Conservation (phyloP, 2,113 vertebrate genomes). For the Ardeotis arabs region DNA sequence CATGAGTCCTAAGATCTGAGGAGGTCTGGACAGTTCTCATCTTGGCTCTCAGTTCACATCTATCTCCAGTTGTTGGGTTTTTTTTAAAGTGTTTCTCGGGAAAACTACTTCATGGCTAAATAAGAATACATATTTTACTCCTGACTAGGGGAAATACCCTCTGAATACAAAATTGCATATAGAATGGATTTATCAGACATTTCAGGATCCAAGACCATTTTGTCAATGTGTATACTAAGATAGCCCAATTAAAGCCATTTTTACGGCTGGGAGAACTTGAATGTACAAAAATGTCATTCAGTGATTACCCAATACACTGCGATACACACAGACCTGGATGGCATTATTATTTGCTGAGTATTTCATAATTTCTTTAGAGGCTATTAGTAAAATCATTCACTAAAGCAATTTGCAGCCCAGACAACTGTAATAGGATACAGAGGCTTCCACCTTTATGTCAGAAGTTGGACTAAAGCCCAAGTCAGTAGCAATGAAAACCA, state of each 20-base stretch:
- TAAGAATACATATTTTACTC: neutral
- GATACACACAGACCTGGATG: neutral
- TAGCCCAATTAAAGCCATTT: neutral
- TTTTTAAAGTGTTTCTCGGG: neutral
- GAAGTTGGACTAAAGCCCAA: neutral
- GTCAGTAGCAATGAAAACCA: conserved; percentile 13
- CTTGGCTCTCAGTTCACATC: neutral
- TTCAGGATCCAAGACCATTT: neutral
- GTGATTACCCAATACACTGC: neutral
- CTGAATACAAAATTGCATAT: neutral
- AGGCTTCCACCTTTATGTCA: conserved; percentile 18
- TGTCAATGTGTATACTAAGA: neutral
- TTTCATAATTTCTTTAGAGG: neutral
- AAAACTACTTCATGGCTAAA: neutral
- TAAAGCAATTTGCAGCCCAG: neutral
- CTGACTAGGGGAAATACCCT: neutral
- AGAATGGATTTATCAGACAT: neutral
- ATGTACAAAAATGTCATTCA: neutral
- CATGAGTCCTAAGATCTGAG: neutral
- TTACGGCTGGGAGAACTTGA: neutral
- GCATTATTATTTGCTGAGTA: neutral
- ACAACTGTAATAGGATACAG: neutral
- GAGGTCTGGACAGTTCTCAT: neutral
- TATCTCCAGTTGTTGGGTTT: neutral
- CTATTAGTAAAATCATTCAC: neutral